Base-by-base conservation (phyloP, 2,888 invertebrate genomes). In the Rhamnusium bicolor region DNA sequence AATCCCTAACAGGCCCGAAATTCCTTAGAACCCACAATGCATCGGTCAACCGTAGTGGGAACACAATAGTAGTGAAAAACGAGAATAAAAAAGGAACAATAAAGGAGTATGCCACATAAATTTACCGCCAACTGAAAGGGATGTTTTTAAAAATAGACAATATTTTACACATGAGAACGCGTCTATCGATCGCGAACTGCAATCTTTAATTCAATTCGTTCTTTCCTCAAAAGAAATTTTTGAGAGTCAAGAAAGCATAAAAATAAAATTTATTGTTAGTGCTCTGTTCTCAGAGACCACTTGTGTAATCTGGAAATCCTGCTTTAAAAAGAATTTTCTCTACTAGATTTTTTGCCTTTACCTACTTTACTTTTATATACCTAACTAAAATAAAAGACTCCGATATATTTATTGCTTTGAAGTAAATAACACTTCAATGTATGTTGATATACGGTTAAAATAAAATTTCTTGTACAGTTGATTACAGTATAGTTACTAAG, bases 71-170 rank as follows among this genome's bases (percentile, higher is more conserved):
- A 18, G 58, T 8, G 58, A 32, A 16, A 21, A 16, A 40, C 29
- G 21, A 61, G 62, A 54, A 49, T 71, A 62, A 61, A 72, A 72
- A 63, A 40, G 53, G 53, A 21, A 51, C 69, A 56, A 69, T 69
- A 72, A 69, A 63, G 60, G 56, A 68, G 66, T 65, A 56, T 16
- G 69, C 19, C 66, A 58, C 61, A 73, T 76, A 73, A 73, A 73
- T 73, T 60, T 24, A 14, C 46, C 40, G 60, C n/a, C 71, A 71
- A 69, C 71, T 51, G 69, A 66, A 68, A 69, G 46, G 76, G 73
- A 76, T 73, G 76, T 74, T 74, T 76, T 72, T 72, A 72, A 74
- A 76, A 76, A 74, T 76, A 76, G 72, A 76, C 65, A 69, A 77
- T 74, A 77, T 74, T 74, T 74, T 66, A 75, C 75, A 73, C 77